phyloP scores from a whole-genome alignment of 2,797 vertebrate species.

The Chaetophractus vellerosus region DNA sequence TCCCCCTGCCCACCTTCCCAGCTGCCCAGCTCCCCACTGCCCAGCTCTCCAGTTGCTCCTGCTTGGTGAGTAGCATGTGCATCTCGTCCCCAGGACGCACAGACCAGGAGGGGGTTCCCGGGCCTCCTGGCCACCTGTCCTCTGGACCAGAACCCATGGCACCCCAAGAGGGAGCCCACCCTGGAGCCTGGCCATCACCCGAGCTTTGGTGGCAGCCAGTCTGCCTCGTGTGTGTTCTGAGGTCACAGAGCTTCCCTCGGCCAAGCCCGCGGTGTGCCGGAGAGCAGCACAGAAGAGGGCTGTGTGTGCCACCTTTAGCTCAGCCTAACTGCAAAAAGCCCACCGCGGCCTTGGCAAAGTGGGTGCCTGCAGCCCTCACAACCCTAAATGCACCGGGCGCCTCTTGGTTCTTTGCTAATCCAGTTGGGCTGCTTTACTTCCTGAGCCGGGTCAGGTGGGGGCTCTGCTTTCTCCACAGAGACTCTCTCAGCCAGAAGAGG shows the following conservation, averaged over 20 bases:
- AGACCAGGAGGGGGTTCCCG: not conserved
- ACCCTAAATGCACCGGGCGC: slow-evolving; percentile 82
- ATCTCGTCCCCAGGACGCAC: not conserved
- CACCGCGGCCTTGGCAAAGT: not conserved
- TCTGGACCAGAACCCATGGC: not conserved
- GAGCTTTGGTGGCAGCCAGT: not conserved
- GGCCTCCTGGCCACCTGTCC: no score
- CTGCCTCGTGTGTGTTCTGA: not conserved
- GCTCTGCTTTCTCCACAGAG: no score
- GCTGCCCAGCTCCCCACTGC: not conserved
- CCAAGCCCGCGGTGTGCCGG: no score
- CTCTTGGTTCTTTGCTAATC: slow-evolving; percentile 79
- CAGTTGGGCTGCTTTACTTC: slow-evolving; percentile 63
- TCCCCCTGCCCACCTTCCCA: not conserved
- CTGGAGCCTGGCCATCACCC: slow-evolving; percentile 32
- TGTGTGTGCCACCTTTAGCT: no score
- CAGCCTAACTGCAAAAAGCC: not conserved
- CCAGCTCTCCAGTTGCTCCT: not conserved
- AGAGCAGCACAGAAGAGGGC: no score
- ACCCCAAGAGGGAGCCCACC: not conserved
- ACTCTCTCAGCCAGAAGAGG: no score
- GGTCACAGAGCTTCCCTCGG: not conserved
- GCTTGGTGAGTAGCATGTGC: not conserved
- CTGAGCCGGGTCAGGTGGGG: no score
- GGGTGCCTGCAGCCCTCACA: slow-evolving; percentile 25